Conservation (phyloP, 2,797 vertebrate species). For the Rhynchotus rufescens region DNA sequence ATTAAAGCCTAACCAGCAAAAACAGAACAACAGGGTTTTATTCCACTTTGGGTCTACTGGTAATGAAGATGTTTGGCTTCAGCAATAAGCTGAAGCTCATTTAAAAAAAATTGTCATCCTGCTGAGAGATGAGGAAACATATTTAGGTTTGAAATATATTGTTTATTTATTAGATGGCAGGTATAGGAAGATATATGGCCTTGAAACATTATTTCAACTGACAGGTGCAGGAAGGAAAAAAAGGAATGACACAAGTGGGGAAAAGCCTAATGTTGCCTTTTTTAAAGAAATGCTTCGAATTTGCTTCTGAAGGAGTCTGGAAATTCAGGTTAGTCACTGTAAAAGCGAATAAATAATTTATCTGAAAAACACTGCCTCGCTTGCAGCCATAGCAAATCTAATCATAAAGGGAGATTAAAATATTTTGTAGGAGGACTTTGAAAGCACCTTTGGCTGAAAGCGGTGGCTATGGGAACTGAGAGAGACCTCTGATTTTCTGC, state of each 20-base stretch:
- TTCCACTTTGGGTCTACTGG: background rate
- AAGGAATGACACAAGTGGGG: background rate
- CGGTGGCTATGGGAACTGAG: background rate
- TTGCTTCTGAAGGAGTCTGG: constrained; percentile 45
- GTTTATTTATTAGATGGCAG: constrained; percentile 36
- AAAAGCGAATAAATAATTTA: constrained; percentile 53
- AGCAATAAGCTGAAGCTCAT: background rate
- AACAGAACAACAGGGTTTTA: background rate
- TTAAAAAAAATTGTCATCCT: background rate
- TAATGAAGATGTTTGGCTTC: background rate
- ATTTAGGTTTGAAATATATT: background rate
- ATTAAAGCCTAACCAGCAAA: background rate
- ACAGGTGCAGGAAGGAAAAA: background rate
- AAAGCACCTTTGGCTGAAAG: constrained; percentile 20
- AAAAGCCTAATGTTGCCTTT: background rate
- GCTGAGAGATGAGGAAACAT: background rate
- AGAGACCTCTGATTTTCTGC: constrained; percentile 27
- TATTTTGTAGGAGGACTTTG: background rate
- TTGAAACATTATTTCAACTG: background rate
- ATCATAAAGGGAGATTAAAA: background rate
- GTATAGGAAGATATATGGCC: background rate
- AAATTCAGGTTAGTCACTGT: constrained; percentile 63
- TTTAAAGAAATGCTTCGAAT: background rate
- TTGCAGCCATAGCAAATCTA: background rate
- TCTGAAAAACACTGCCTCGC: background rate